phyloP scores from a whole-genome alignment of 2,888 invertebrate species.

The Smittia sp. region DNA sequence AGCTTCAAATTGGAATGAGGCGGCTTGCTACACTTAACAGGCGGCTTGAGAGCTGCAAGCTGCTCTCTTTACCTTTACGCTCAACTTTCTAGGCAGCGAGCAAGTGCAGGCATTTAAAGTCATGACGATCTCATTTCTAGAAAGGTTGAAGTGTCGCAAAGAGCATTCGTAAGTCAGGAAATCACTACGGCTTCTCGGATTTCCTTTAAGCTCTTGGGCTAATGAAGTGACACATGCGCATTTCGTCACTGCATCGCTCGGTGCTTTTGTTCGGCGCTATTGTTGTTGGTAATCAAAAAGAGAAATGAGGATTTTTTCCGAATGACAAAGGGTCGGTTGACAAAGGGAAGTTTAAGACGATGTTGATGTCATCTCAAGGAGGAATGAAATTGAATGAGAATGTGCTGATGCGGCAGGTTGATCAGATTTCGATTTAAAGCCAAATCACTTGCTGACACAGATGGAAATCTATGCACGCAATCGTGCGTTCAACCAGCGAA shows the following conservation, averaged over 20 bases:
- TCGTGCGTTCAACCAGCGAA: slow-evolving; percentile 27
- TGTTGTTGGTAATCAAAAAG: background rate
- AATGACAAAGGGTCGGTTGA: background rate
- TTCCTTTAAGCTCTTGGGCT: slow-evolving; percentile 13
- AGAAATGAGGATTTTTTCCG: background rate
- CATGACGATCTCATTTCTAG: background rate
- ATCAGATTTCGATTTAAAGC: background rate
- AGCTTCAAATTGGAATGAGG: too few species aligned
- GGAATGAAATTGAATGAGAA: background rate
- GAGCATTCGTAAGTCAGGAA: slow-evolving; percentile 7
- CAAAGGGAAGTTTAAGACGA: background rate
- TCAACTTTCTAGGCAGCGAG: too few species aligned
- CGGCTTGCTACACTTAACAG: too few species aligned
- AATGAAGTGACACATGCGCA: slow-evolving; percentile 36
- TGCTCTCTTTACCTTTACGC: too few species aligned
- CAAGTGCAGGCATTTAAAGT: background rate
- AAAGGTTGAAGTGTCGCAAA: background rate
- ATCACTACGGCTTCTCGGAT: slow-evolving; percentile 27
- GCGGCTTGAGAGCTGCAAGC: too few species aligned
- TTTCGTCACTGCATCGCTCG: slow-evolving; percentile 14
- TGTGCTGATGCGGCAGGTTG: slow-evolving; percentile 9
- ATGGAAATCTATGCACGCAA: background rate
- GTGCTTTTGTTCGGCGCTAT: background rate
- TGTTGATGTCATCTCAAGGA: background rate
- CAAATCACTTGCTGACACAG: background rate